Base-by-base conservation (phyloP, 2,797 vertebrate species). In the Paguma larvata region DNA sequence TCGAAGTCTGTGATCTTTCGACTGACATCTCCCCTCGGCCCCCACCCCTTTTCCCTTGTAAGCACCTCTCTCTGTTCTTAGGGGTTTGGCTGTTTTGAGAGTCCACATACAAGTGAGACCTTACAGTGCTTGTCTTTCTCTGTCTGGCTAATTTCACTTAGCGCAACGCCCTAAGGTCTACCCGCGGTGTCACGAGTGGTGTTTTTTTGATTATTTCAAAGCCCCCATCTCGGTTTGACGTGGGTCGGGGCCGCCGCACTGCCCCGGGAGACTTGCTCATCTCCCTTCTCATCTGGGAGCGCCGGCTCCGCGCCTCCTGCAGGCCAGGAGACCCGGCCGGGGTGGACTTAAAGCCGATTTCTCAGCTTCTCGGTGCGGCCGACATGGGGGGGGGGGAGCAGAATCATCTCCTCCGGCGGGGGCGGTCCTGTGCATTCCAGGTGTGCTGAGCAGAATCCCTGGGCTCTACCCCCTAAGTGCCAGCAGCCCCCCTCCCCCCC, bases 381-480 rank as follows among this genome's bases (percentile, higher is more conserved):
- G 59, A 44, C 67, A 6, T 16, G 6, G 2, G 11, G 38, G n/a
- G 6, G 2, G 11, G 38, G n/a, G 21, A 34, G 32, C 9, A 2
- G 25, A 44, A 44, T 3, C 6, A 2, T 48, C 46, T 84, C 80
- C 27, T 5, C 1, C 6, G 12, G 21, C 2, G 23, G 12, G 18
- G 13, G 3, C 7, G 4, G 4, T 21, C 18, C 83, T 21, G 11
- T 53, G 73, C 44, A 0, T n/a, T 2, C 32, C 2, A 18, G 48
- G 67, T 38, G 6, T 34, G 15, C 11, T 2, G 30, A 65, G 23
- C 80, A 18, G 25, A 4, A 1, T 15, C 77, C 25, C 13, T 10
- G 7, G 7, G 23, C 25, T 41, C 63, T 78, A 2, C 51, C 27
- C 38, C 53, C 63, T 30, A 0, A 27, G 63, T 27, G 34, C 53